Conservation (phyloP, 2,888 invertebrate genomes). For the Tipula vernalis region DNA sequence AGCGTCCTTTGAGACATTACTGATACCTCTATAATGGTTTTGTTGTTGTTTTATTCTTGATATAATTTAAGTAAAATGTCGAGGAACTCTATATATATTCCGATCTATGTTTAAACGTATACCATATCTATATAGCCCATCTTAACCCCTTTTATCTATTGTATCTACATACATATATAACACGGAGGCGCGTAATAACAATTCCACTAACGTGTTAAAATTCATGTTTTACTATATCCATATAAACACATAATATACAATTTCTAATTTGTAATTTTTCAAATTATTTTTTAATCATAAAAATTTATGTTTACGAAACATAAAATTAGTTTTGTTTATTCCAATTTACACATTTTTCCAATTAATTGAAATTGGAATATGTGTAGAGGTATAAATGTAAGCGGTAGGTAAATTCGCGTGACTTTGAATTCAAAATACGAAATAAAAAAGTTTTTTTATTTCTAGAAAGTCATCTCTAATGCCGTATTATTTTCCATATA, state of each 20-base stretch:
- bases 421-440: background rate
- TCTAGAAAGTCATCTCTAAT: constrained; percentile 4
- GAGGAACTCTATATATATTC: background rate
- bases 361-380: background rate
- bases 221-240: background rate
- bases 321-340: background rate
- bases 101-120: background rate
- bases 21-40: background rate
- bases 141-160: background rate
- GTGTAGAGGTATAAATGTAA: background rate
- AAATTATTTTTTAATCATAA: background rate
- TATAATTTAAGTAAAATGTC: background rate
- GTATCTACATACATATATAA: background rate
- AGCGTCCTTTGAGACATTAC: background rate
- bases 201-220: background rate
- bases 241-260: background rate
- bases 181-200: background rate
- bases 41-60: background rate
- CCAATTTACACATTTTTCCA: background rate
- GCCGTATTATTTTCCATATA: background rate
- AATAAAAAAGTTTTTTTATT: background rate
- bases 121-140: background rate
- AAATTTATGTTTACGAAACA: background rate
- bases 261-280: background rate
- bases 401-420: background rate